Evolutionary conservation across 2,797 vertebrate genomes (phyloP).

Genomic region (Carcharodon carcharias): DNA sequence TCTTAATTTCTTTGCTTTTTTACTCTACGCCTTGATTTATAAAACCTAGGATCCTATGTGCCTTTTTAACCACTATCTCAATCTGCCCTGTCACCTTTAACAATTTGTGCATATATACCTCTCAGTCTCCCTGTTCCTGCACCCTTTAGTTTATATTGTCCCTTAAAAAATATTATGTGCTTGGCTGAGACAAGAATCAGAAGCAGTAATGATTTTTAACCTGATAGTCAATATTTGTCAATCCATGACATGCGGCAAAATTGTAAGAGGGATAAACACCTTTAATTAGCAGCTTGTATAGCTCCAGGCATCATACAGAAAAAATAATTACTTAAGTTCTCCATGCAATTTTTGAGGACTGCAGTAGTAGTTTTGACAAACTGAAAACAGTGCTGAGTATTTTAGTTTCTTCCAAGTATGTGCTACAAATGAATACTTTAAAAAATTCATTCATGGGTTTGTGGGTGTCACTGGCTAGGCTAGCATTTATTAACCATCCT

Average conservation of each 20-base stretch:
- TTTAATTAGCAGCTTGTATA: background rate
- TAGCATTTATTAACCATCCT: too few relatives aligned
- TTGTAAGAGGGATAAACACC: background rate
- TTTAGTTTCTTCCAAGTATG: background rate
- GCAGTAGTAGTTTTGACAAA: background rate
- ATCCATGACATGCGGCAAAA: background rate
- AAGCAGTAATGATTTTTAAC: slow-evolving; percentile 3
- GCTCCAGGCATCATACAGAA: background rate
- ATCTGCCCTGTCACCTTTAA: background rate
- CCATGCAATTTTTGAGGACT: background rate
- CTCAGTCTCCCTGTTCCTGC: too few relatives aligned
- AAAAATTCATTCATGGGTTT: too few relatives aligned
- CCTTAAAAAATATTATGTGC: background rate
- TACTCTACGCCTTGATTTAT: background rate
- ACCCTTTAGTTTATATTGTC: too few relatives aligned
- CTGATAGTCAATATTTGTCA: background rate
- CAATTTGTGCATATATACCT: background rate
- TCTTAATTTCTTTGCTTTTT: background rate
- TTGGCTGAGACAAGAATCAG: background rate
- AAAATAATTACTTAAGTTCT: background rate
- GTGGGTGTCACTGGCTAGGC: too few relatives aligned
- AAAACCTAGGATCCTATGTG: background rate
- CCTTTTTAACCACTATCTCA: background rate
- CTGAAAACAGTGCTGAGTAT: background rate
- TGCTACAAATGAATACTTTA: too few relatives aligned